Conservation (phyloP, 23 tunicate species). For the Clavelina lepadiformis region DNA sequence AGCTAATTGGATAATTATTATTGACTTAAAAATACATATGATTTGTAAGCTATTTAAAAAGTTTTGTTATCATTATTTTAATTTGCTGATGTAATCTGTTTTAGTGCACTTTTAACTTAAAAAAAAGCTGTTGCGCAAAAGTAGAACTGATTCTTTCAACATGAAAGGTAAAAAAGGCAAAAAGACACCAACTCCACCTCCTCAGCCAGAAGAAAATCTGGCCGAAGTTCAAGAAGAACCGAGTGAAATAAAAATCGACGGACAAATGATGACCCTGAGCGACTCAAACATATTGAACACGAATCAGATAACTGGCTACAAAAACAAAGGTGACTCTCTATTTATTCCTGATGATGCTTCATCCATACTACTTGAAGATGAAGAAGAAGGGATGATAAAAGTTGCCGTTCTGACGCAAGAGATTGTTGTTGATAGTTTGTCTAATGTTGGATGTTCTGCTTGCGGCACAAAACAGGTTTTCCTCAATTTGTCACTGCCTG, state of each 20-base stretch:
- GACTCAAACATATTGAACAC: slow-evolving; percentile 44
- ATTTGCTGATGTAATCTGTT: too few relatives aligned
- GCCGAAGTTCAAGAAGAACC: slow-evolving; percentile 11
- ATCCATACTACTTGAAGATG: slow-evolving; percentile 48
- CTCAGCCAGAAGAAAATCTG: slow-evolving; percentile 6
- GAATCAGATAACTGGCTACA: slow-evolving; percentile 41
- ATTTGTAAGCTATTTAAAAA: too few relatives aligned
- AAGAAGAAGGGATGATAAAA: slow-evolving; percentile 6
- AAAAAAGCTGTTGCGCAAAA: too few relatives aligned
- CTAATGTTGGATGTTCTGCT: slow-evolving; percentile 50
- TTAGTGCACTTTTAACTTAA: too few relatives aligned
- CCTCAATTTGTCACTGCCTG: slow-evolving; percentile 48
- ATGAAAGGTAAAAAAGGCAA: slow-evolving; percentile 51
- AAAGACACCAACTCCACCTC: slow-evolving; percentile 38
- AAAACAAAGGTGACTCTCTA: slow-evolving; percentile 9
- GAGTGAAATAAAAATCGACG: slow-evolving; percentile 34
- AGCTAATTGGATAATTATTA: too few relatives aligned
- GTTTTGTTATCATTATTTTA: too few relatives aligned
- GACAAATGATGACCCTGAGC: slow-evolving; percentile 66
- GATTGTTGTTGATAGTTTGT: slow-evolving; percentile 27
- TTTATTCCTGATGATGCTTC: slow-evolving; percentile 87
- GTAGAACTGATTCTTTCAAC: too few relatives aligned
- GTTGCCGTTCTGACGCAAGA: slow-evolving; percentile 30
- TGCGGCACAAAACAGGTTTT: slow-evolving; percentile 61
- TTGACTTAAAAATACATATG: too few relatives aligned